Evolutionary conservation across 1,140 invertebrate species (phyloP).

Genomic region (Drosophila subpulchrella): DNA sequence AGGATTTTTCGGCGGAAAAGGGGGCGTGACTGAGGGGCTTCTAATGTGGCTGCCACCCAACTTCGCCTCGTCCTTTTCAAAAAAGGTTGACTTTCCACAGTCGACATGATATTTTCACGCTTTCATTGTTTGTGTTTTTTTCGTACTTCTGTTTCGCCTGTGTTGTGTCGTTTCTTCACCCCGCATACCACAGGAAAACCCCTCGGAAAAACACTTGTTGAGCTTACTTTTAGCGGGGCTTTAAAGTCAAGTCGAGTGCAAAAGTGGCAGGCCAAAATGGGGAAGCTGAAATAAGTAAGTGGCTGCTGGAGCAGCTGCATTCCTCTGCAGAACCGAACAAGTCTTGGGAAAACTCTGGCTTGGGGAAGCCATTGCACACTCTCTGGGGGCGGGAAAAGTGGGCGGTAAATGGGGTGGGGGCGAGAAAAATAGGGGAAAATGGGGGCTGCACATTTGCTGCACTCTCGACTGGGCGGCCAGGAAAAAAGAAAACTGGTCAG

Average conservation of each 20-base stretch:
- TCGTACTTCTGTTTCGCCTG: constrained; percentile 1
- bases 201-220: constrained; percentile 64
- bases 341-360: constrained; percentile 22
- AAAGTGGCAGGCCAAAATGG: constrained; percentile 44
- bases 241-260: constrained; percentile 74
- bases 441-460: constrained; percentile 64
- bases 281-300: constrained; percentile 20
- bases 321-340: constrained; percentile 30
- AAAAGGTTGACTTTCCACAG: constrained; percentile 75
- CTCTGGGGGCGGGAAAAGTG: constrained; percentile 28
- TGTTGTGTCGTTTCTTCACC: constrained; percentile 17
- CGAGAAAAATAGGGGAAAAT: background rate
- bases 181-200: constrained; percentile 4
- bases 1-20: constrained; percentile 49
- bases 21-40: constrained; percentile 46
- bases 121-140: constrained; percentile 69
- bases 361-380: constrained; percentile 28
- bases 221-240: constrained; percentile 36
- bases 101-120: constrained; percentile 79
- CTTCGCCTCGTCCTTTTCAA: constrained; percentile 21
- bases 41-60: constrained; percentile 58
- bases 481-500: constrained; percentile 50
- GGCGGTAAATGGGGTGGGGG: background rate
- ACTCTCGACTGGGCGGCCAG: constrained; percentile 71
- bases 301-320: constrained; percentile 39